Evolutionary conservation across 2,888 invertebrate species (phyloP), one percentile per base, ranked within the genome.

Genomic region (Dexiosoma caninum): DNA sequence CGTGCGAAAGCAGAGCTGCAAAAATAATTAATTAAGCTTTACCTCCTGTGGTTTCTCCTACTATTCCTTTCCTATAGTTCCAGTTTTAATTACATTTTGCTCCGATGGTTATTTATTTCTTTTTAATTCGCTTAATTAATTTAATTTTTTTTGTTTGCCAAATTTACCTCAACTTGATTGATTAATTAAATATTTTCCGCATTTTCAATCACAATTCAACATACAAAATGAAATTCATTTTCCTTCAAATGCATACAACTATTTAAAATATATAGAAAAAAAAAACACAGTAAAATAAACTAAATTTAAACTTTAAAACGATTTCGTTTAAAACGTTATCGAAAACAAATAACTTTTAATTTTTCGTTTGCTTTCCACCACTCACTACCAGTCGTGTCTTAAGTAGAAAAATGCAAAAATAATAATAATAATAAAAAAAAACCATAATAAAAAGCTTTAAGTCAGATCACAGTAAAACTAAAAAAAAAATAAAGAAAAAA

Each of bases 151-250:
- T 40, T 30, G n/a, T n/a, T n/a, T n/a, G n/a, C n/a, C 4, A 40
- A 1, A 30, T 12, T 53, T n/a, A 7, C 35, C 2, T 12, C 23
- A 14, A 19, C 8, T 8, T 51, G 16, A 67, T 53, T 42, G 53
- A 53, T 67, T 42, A 44, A 32, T 5, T n/a, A 55, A 59, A 60
- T 66, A 62, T 77, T 77, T 77, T 70, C 76, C 76, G 69, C 76
- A 69, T 62, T 62, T 77, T 64, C 55, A 46, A 49, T 8, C 30
- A 32, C 40, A 53, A 42, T 19, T 42, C n/a, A 67, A 21, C 14
- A n/a, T n/a, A 46, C 32, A 9, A 23, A 49, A 75, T 27, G 44
- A 35, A 35, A 55, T 42, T 53, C 44, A 32, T 27, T 14, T 69
- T 57, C 35, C 32, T 44, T 57, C 16, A 16, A 19, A 21, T 55